Conservation (phyloP, 2,113 vertebrate species). For the Gorilla gorilla region DNA sequence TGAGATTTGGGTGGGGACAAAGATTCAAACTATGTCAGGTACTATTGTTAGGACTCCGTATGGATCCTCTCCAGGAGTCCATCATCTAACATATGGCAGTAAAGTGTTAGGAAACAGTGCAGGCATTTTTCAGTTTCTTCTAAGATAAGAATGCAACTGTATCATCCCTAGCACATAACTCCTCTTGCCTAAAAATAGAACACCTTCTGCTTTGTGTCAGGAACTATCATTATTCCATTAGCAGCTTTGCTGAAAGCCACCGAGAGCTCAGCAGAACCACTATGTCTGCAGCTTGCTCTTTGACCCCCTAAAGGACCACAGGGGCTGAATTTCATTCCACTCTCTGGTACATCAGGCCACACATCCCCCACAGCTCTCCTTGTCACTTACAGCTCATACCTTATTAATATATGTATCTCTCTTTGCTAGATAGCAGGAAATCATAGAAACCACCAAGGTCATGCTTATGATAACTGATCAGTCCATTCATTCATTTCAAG, state of each 20-base stretch:
- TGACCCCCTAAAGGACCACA: neutral
- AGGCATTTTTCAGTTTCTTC: constrained; percentile 66
- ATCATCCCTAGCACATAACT: constrained; percentile 66
- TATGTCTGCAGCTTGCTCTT: constrained; percentile 26
- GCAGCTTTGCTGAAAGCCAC: neutral
- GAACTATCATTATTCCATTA: constrained; percentile 65
- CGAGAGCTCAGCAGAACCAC: constrained; percentile 43
- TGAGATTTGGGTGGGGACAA: too few species aligned
- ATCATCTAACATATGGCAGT: constrained; percentile 48
- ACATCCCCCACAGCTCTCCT: neutral
- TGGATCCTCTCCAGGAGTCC: neutral
- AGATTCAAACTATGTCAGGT: too few species aligned
- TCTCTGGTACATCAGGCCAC: neutral
- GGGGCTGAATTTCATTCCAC: neutral
- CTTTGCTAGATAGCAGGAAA: neutral
- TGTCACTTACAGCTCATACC: neutral
- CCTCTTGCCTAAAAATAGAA: constrained; percentile 81
- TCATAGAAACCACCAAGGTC: neutral
- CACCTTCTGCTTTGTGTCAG: constrained; percentile 80
- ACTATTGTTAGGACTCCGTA: neutral
- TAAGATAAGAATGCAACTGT: constrained; percentile 75
- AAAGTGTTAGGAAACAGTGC: constrained; percentile 49
- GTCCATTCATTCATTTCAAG: neutral
- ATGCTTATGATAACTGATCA: neutral
- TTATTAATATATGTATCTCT: neutral